A percentile compares a stretch with the other conserved stretches of the same genome.
Evolutionary conservation across 2,797 vertebrate species (phyloP).

Genomic region (Sparus aurata): DNA sequence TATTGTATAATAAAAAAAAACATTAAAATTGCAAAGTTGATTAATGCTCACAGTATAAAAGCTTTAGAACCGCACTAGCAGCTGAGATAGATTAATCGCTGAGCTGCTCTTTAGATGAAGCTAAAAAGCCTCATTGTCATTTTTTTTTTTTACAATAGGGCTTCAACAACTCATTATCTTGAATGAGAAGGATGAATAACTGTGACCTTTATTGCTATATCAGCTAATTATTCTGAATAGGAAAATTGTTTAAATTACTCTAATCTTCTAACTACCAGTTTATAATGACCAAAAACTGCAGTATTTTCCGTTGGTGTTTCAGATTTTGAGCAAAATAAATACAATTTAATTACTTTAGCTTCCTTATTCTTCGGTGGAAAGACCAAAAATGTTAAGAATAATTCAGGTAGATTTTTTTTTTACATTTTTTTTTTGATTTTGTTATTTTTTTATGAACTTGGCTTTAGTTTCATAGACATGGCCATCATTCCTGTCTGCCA

Average conservation of each 20-base stretch:
- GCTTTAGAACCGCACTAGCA: too few relatives aligned
- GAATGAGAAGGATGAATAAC: constrained; percentile 10
- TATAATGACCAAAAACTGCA: neutral
- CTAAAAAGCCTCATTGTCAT: neutral
- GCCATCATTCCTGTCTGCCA: neutral
- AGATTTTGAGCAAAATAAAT: neutral
- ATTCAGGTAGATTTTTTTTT: neutral
- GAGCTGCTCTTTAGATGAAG: neutral
- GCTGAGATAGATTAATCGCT: neutral
- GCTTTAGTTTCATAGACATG: neutral
- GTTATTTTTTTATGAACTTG: neutral
- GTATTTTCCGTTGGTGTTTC: neutral
- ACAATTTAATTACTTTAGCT: neutral
- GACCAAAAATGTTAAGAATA: neutral
- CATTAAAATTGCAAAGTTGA: neutral
- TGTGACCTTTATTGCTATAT: neutral
- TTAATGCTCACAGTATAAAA: neutral
- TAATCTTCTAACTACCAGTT: neutral
- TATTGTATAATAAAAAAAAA: too few relatives aligned
- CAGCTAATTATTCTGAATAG: neutral
- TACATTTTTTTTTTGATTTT: neutral
- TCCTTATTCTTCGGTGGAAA: neutral
- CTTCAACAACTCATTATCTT: neutral
- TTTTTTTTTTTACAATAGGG: neutral
- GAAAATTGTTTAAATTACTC: neutral